Conservation (phyloP, 1,140 invertebrate genomes). For the Heliconius himera region DNA sequence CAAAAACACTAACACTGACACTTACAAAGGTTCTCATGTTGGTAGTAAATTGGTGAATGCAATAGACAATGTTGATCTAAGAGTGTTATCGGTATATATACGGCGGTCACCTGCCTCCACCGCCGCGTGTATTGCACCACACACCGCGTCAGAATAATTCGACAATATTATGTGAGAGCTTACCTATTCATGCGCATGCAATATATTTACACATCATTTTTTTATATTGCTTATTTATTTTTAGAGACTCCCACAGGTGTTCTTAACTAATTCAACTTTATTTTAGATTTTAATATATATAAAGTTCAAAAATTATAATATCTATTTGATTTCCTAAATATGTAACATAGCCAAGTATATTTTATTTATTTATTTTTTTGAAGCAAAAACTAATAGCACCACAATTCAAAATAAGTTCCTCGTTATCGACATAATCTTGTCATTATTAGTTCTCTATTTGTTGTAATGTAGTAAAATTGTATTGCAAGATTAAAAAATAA, state of each 20-base stretch:
- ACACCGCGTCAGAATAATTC: conserved; percentile 66
- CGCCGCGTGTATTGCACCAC: conserved; percentile 70
- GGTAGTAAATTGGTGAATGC: conserved; percentile 68
- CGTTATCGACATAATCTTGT: no score
- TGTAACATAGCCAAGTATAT: no score
- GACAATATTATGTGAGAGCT: conserved; percentile 55
- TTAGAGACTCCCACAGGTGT: conserved; percentile 12
- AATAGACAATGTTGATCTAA: conserved; percentile 76
- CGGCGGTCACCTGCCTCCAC: conserved; percentile 66
- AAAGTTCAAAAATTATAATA: no score
- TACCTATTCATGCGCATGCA: conserved; percentile 43
- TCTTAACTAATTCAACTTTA: neutral
- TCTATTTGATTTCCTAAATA: no score
- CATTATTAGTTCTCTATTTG: no score
- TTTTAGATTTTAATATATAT: neutral
- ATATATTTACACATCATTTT: conserved; percentile 40
- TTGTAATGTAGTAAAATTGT: neutral
- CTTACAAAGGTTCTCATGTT: conserved; percentile 78
- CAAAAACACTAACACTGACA: conserved; percentile 60
- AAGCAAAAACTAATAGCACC: no score
- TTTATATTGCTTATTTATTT: conserved; percentile 23
- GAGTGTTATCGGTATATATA: conserved; percentile 75
- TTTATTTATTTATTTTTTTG: no score
- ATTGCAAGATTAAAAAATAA: neutral
- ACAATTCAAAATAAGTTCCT: no score